Evolutionary conservation across 1,140 invertebrate genomes (phyloP), one percentile per base, ranked within the genome.

Genomic region (Euglossa dilemma): DNA sequence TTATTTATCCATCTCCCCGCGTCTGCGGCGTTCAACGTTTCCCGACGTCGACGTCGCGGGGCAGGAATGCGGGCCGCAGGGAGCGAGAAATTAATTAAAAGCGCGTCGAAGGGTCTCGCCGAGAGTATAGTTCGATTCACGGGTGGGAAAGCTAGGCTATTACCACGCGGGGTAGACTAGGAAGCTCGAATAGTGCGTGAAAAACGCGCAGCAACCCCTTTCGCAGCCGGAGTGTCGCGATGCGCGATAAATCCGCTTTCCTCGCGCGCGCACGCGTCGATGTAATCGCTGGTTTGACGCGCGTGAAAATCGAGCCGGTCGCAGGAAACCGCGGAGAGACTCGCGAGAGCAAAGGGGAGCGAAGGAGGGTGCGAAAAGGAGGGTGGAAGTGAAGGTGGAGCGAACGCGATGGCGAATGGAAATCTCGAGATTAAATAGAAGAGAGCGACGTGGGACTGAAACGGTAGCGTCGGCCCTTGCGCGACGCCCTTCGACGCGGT

Each of bases 401-500:
- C 0, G 14, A n/a, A 43, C 23, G 14, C 36, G 36, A 36, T 25
- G 47, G 47, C 69, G 67, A 72, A 52, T 80, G 18, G 18, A 52
- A 73, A 72, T 73, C 28, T 25, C 23, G n/a, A 47, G 78, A 23
- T 63, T 63, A 56, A 80, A 74, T 64, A 28, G 70, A 59, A 16
- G 45, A 56, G 69, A 59, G 23, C 70, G 59, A 73, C 70, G 78
- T 63, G 78, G 57, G 69, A 52, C 57, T 43, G 0, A 52, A n/a
- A 28, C n/a, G 23, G 54, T 61, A 12, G 11, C n/a, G 20, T 5
- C 63, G 14, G 43, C 56, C 69, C 67, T 79, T 79, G 50, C 36
- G 43, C 67, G 56, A 71, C 36, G 45, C 56, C 36, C 50, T 54
- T 56, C 70, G 47, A 54, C 16, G 45, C 7, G 25, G 28, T 71